Evolutionary conservation across 2,888 invertebrate species (phyloP).

Genomic region (Ectemnius continuus): DNA sequence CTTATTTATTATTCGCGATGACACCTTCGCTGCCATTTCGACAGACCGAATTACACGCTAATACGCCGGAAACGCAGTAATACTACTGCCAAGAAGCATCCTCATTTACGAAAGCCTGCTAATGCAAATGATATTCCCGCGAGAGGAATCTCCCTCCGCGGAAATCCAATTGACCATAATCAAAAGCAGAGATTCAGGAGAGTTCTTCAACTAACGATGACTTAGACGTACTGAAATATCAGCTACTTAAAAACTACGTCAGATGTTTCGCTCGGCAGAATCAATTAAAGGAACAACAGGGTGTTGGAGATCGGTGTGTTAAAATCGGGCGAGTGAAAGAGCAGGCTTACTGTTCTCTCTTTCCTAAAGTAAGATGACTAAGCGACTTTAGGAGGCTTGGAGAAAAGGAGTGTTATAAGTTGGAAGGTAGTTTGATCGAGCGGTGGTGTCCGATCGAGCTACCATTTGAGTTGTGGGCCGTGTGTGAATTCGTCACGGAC

Average conservation of each 20-base stretch:
- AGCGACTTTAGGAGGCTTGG: conserved; percentile 17
- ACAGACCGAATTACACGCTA: conserved; percentile 47
- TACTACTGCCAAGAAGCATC: neutral
- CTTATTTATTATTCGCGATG: conserved; percentile 52
- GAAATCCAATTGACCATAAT: conserved; percentile 33
- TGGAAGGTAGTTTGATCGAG: neutral
- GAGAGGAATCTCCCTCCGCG: conserved; percentile 29
- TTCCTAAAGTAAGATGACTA: conserved; percentile 22
- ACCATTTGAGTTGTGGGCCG: neutral
- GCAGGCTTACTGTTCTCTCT: neutral
- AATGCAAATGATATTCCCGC: conserved; percentile 28
- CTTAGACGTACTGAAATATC: neutral
- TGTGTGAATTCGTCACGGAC: conserved; percentile 39
- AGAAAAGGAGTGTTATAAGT: conserved; percentile 14
- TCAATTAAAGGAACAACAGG: neutral
- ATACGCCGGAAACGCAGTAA: conserved; percentile 31
- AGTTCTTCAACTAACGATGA: neutral
- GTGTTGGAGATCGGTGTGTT: neutral
- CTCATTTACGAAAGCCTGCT: neutral
- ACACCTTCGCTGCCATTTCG: conserved; percentile 9
- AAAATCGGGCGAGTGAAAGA: neutral
- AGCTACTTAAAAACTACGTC: neutral
- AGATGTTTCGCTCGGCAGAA: neutral
- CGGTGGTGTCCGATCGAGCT: neutral
- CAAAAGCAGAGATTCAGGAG: neutral